phyloP scores from a whole-genome alignment of 2,888 invertebrate species.

The Nudaria mundana region DNA sequence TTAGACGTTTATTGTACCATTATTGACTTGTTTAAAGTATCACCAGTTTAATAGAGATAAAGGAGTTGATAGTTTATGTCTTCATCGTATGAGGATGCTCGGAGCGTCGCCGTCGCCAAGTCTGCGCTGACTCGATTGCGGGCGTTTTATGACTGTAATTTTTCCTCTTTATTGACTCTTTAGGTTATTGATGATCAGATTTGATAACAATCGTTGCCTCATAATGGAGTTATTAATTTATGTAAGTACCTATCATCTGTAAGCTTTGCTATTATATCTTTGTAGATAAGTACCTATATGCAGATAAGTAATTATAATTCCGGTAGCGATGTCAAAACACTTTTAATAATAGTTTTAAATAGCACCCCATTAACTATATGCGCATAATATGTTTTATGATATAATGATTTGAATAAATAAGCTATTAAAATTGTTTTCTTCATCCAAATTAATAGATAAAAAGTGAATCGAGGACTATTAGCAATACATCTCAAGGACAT shows the following conservation, averaged over 20 bases:
- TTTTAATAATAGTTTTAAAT: slow-evolving; percentile 11
- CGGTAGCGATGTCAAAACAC: slow-evolving; percentile 11
- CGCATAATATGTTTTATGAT: slow-evolving; percentile 1
- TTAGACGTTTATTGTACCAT: slow-evolving; percentile 78
- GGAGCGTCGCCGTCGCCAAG: slow-evolving; percentile 60
- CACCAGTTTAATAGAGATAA: slow-evolving; percentile 77
- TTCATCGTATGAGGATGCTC: slow-evolving; percentile 60
- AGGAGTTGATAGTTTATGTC: slow-evolving; percentile 74
- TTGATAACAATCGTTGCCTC: slow-evolving; percentile 55
- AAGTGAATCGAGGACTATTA: no score
- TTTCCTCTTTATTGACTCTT: slow-evolving; percentile 62
- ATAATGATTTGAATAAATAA: slow-evolving; percentile 18
- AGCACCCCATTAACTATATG: slow-evolving; percentile 1
- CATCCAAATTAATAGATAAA: slow-evolving; percentile 1
- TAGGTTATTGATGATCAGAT: slow-evolving; percentile 40
- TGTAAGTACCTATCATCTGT: no score
- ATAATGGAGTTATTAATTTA: slow-evolving; percentile 48
- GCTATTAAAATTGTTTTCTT: slow-evolving; percentile 10
- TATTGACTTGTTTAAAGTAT: slow-evolving; percentile 80
- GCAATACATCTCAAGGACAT: no score
- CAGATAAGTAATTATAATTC: background rate
- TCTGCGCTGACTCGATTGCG: slow-evolving; percentile 51
- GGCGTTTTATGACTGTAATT: slow-evolving; percentile 71
- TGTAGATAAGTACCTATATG: background rate
- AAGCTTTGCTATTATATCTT: slow-evolving; percentile 22